Evolutionary conservation across 1,140 invertebrate species (phyloP), one percentile per base, ranked within the genome.

Genomic region (Phortica variegata): DNA sequence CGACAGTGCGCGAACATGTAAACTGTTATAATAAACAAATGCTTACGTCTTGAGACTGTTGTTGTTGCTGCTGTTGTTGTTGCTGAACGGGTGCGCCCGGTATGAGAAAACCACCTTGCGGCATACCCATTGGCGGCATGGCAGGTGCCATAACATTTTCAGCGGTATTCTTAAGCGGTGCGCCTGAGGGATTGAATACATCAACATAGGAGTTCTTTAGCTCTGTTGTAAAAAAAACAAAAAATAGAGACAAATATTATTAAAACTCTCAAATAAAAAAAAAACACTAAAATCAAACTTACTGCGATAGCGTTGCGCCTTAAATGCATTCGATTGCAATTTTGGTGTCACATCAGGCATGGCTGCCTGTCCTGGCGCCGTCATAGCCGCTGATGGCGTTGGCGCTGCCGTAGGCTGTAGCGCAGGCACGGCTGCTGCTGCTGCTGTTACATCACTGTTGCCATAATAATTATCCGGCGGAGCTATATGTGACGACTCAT

Each of bases 151-250:
- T 69, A 47, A 80, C 69, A 54, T 68, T 76, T 10, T 79, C 75
- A 10, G 78, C 54, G 3, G 79, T 65, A 47, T 76, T 65, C n/a
- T 62, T 52, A 48, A 75, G 65, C 32, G 73, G 66, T 18, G 73
- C 77, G 17, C 82, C 82, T 52, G 80, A 79, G 18, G 87, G 85
- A 80, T 90, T 91, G 76, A 93, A 86, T 21, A 93, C 87, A 77
- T 94, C 90, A 42, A 93, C 88, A 76, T 94, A 94, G 41, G 87
- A 86, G 66, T 85, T 85, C 75, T 87, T 84, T 54, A 87, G 78
- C 62, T 85, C 87, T 89, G 71, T 18, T 71, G 76, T 61, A 54
- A 68, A 56, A 65, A 36, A 3, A 42, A 18, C 19, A 26, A 36
- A 33, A 21, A 13, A 47, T 20, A 18, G 5, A 26, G 20, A 17